Evolutionary conservation across 1,140 invertebrate genomes (phyloP).

Genomic region (Aphelinus certus): DNA sequence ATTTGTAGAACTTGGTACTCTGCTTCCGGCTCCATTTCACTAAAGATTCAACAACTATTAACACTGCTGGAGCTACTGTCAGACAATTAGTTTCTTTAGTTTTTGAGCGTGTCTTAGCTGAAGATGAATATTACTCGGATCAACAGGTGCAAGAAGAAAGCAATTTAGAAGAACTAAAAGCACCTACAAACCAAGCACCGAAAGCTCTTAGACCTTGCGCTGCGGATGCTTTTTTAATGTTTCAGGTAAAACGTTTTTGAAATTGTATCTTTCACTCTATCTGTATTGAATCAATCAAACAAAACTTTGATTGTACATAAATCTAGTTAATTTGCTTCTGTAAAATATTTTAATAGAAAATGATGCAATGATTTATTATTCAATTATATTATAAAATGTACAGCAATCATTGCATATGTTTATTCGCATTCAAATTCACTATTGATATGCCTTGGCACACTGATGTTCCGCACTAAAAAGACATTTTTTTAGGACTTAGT

Average conservation of each 20-base stretch:
- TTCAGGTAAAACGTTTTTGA: slow-evolving; percentile 75
- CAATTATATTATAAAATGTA: too few species aligned
- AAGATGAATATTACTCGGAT: slow-evolving; percentile 69
- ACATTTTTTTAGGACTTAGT: slow-evolving; percentile 82
- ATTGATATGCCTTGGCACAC: too few species aligned
- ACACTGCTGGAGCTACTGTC: slow-evolving; percentile 96
- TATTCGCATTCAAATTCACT: too few species aligned
- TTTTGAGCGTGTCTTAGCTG: slow-evolving; percentile 90
- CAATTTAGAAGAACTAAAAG: slow-evolving; percentile 83
- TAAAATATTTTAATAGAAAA: too few species aligned
- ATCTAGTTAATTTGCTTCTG: too few species aligned
- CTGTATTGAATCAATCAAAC: background rate
- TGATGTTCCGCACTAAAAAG: too few species aligned
- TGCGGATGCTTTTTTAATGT: slow-evolving; percentile 93
- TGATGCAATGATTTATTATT: too few species aligned
- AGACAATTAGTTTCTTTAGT: slow-evolving; percentile 95
- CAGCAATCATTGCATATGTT: too few species aligned
- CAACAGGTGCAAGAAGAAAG: slow-evolving; percentile 63
- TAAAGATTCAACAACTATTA: slow-evolving; percentile 92
- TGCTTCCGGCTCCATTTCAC: slow-evolving; percentile 95
- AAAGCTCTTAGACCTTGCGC: slow-evolving; percentile 88
- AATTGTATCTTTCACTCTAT: background rate
- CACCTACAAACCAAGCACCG: slow-evolving; percentile 78
- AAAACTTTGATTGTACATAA: too few species aligned
- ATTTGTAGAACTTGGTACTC: slow-evolving; percentile 86